These are phyloP conservation scores for Gadus chalcogrammus DNA, from an alignment of 2,113 vertebrate species.

Conservation along the genomic window DNA sequence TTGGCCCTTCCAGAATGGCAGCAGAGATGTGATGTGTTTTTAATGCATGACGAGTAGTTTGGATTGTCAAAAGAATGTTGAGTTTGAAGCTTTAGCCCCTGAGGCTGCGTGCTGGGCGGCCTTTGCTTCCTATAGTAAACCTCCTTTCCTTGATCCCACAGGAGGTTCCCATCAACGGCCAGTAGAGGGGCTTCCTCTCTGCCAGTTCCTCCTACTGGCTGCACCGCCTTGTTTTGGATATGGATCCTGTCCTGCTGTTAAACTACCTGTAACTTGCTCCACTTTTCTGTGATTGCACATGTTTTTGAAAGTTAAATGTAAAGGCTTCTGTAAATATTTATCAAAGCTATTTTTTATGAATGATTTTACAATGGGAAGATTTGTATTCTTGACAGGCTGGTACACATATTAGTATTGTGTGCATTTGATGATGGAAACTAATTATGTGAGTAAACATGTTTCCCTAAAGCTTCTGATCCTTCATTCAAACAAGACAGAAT, in stretches of 20 bases:
- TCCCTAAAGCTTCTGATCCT: neutral
- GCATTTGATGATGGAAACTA: neutral
- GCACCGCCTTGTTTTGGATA: neutral
- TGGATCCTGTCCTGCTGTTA: slow-evolving; percentile 35
- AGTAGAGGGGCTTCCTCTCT: slow-evolving; percentile 26
- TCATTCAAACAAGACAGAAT: neutral
- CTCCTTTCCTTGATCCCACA: slow-evolving; percentile 29
- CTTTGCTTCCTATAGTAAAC: too few species aligned
- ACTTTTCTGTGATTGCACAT: slow-evolving; percentile 50
- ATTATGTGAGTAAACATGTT: slow-evolving; percentile 51
- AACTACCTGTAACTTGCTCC: slow-evolving; percentile 32
- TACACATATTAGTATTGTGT: neutral
- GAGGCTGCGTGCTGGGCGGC: too few species aligned
- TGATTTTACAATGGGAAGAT: slow-evolving; percentile 25
- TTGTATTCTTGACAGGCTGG: slow-evolving; percentile 50
- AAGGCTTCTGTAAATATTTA: slow-evolving; percentile 57
- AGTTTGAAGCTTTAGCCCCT: too few species aligned
- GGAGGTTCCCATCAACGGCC: slow-evolving; percentile 69
- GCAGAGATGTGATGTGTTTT: neutral
- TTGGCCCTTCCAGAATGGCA: neutral
- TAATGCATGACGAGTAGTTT: too few species aligned
- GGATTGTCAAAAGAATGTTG: too few species aligned
- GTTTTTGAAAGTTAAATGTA: slow-evolving; percentile 35
- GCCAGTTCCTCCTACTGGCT: neutral
- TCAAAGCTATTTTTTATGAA: slow-evolving; percentile 26